Conservation (phyloP, 2,113 vertebrate genomes). For the Riparia riparia region DNA sequence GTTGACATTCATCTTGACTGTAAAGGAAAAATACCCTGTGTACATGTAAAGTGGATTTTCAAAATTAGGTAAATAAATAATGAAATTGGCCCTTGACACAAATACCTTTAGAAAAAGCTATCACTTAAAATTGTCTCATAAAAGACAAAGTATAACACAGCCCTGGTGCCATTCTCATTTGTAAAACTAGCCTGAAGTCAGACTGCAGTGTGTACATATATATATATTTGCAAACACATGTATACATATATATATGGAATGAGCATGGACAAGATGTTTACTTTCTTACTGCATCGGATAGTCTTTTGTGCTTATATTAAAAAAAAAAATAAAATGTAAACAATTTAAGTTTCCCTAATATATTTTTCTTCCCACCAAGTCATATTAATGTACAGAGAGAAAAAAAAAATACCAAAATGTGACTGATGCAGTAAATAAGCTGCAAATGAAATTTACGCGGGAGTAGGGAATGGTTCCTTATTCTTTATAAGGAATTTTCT, state of each 20-base stretch:
- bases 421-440: neutral
- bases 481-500: neutral
- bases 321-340: neutral
- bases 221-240: neutral
- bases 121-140: neutral
- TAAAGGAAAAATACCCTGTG: neutral
- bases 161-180: neutral
- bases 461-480: conserved; percentile 30
- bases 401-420: neutral
- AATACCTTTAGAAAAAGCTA: neutral
- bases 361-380: neutral
- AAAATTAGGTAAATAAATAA: neutral
- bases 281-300: neutral
- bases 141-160: neutral
- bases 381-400: neutral
- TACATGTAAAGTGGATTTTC: neutral
- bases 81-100: neutral
- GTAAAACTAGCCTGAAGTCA: neutral
- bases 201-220: neutral
- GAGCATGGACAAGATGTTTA: neutral
- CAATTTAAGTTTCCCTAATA: neutral
- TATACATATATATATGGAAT: neutral
- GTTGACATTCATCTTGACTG: neutral
- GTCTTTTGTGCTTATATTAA: neutral
- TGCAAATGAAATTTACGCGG: conserved; percentile 8